Evolutionary conservation across 2,888 invertebrate species (phyloP), one percentile per base, ranked within the genome.

Genomic region (Aelia acuminata): DNA sequence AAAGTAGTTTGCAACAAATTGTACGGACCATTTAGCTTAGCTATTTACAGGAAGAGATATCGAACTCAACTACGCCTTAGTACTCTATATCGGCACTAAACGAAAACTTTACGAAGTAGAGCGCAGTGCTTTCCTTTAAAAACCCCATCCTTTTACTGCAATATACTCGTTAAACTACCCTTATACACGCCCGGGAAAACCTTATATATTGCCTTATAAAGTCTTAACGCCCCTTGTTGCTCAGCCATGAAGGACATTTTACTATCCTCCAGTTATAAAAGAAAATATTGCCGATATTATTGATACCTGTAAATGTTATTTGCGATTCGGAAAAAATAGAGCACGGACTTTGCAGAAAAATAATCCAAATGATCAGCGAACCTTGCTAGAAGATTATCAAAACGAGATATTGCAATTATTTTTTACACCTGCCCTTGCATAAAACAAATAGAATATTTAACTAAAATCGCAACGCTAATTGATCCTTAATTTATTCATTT

Each of bases 71-170:
- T 70, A 70, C 31, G 35, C 18, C 31, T 70, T 35, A 70, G 31
- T 70, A 70, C 63, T 70, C 63, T 35, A 3, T 70, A 31, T 70
- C 63, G 63, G 5, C 63, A 70, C 63, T 70, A 70, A 70, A 70
- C 31, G 31, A 70, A 70, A 70, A 70, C 63, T 70, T 70, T 70
- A 70, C 18, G 63, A 70, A 70, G 63, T 70, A 20, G 63, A 70
- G 63, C n/a, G n/a, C 63, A 70, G 63, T 70, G 63, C 63, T 70
- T 70, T 70, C 63, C 63, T 31, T 70, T 70, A 70, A 70, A 70
- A 70, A 15, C 63, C 63, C 63, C 63, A 70, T 70, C 63, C 31
- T 35, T 70, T 70, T 70, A 70, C 63, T 63, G 63, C 31, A 63
- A 63, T 31, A 63, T 63, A 63, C 31, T 63, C 63, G 63, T 63